A percentile compares a stretch with the other conserved stretches of the same genome.
Evolutionary conservation across 2,797 vertebrate genomes (phyloP).

Genomic region (Phylloscopus collybita): DNA sequence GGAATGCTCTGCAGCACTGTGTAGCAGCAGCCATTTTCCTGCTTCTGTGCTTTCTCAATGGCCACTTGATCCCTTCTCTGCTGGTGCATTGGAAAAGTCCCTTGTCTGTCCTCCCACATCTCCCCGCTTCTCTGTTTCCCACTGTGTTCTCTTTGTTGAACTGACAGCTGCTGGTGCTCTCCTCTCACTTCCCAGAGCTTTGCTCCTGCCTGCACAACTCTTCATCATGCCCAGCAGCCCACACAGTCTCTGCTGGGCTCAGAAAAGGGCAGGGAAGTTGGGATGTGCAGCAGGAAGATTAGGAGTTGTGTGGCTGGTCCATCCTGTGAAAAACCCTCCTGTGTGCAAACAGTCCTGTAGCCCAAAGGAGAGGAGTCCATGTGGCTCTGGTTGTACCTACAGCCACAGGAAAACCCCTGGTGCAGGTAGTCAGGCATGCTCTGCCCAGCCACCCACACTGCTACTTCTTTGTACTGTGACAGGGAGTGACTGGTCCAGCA

Average conservation of each 20-base stretch:
- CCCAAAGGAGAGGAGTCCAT: not conserved
- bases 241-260: not conserved
- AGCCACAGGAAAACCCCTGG: not conserved
- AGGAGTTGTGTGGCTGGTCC: not conserved
- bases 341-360: not conserved
- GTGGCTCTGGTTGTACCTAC: not conserved
- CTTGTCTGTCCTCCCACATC: not conserved
- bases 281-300: not conserved
- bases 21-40: not conserved
- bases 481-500: not conserved
- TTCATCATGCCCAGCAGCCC: accelerated
- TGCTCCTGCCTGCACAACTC: not conserved
- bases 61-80: not conserved
- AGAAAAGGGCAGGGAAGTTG: not conserved
- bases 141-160: not conserved
- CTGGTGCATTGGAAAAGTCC: not conserved
- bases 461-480: not conserved
- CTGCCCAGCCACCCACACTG: too few relatives aligned
- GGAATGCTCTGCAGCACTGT: not conserved
- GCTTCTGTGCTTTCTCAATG: not conserved
- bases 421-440: not conserved
- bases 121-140: not conserved
- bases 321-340: too few relatives aligned
- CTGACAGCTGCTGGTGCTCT: not conserved
- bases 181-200: not conserved